Conservation (phyloP, 2,888 invertebrate species). For the Eristalis arbustorum region DNA sequence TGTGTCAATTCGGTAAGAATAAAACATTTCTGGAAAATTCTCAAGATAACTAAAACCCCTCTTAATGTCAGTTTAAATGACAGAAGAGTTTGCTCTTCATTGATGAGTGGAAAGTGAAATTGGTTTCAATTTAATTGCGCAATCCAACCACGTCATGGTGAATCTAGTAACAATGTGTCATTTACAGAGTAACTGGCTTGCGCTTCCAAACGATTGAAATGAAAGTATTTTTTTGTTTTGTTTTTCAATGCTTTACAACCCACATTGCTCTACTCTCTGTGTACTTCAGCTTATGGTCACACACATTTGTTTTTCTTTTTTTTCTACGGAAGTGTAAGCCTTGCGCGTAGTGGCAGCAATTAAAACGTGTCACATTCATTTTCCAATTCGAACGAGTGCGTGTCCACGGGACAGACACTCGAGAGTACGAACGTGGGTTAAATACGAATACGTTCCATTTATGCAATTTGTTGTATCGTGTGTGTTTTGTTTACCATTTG, state of each 20-base stretch:
- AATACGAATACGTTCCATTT: conserved; percentile 37
- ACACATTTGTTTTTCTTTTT: too few relatives aligned
- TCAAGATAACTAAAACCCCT: too few relatives aligned
- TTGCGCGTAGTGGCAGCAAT: conserved; percentile 17
- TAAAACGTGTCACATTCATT: conserved; percentile 37
- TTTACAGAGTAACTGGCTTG: conserved; percentile 7
- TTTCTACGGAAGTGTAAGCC: background rate
- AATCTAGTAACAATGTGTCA: conserved; percentile 47
- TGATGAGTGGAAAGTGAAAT: conserved; percentile 29
- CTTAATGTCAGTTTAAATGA: background rate
- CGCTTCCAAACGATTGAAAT: conserved; percentile 26
- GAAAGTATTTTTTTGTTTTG: conserved; percentile 15
- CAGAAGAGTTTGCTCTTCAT: background rate
- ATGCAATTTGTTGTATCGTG: conserved; percentile 51
- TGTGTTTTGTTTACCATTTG: conserved; percentile 40
- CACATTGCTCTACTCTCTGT: background rate
- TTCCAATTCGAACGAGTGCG: conserved; percentile 39
- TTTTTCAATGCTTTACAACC: conserved; percentile 6
- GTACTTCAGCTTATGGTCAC: background rate
- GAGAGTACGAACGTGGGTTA: background rate
- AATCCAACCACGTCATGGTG: conserved; percentile 20
- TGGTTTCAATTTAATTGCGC: conserved; percentile 10
- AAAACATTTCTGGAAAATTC: background rate
- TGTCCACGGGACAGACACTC: background rate
- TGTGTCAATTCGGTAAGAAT: background rate